Evolutionary conservation across 2,888 invertebrate species (phyloP).

Genomic region (Neoitamus cyanurus): DNA sequence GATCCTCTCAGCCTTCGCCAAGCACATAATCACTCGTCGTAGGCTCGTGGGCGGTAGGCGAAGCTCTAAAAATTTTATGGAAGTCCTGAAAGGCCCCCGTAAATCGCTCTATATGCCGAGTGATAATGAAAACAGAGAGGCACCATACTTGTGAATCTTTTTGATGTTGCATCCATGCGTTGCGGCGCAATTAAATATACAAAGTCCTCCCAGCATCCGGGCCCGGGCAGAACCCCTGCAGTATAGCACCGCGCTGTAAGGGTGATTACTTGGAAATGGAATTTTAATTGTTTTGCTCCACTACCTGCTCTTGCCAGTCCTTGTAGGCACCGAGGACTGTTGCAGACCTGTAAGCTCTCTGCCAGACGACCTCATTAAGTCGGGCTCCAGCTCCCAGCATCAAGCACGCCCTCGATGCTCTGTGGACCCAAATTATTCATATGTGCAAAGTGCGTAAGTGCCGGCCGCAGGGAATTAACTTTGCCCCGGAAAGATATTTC

Average conservation of each 20-base stretch:
- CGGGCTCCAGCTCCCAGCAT: neutral
- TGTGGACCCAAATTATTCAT: constrained; percentile 3
- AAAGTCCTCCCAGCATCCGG: neutral
- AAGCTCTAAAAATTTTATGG: neutral
- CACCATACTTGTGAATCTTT: neutral
- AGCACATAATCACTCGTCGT: neutral
- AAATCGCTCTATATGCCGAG: neutral
- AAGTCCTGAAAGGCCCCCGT: neutral
- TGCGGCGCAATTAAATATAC: constrained; percentile 8
- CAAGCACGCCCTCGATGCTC: neutral
- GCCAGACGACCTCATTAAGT: constrained; percentile 11
- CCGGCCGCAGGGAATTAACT: constrained; percentile 10
- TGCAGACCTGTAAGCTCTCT: constrained; percentile 3
- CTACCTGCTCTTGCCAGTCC: neutral
- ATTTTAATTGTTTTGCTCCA: neutral
- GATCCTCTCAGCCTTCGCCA: neutral
- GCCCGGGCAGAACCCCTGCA: neutral
- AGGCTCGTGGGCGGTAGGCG: neutral
- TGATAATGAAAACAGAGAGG: neutral
- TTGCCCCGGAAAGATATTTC: constrained; percentile 2
- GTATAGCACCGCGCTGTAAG: neutral
- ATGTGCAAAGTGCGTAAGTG: neutral
- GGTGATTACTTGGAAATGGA: constrained; percentile 4
- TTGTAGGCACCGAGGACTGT: neutral
- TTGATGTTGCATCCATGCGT: constrained; percentile 9